Conservation (phyloP, 2,797 vertebrate species). For the Bovichtus variegatus region DNA sequence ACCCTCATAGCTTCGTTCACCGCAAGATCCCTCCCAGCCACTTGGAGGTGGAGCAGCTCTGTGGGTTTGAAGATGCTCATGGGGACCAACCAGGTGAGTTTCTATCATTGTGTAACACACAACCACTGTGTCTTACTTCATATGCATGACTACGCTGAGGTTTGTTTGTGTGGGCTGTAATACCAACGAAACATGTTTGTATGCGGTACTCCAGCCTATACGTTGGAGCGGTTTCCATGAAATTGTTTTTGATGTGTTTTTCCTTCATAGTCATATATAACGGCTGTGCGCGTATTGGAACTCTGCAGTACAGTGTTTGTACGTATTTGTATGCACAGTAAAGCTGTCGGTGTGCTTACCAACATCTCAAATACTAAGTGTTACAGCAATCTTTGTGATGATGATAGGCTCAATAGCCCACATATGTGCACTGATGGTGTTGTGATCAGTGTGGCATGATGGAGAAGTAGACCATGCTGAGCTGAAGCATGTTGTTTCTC, state of each 20-base stretch:
- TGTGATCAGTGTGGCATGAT: background rate
- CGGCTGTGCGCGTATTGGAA: background rate
- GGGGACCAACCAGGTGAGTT: constrained; percentile 64
- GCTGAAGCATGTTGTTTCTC: background rate
- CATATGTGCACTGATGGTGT: background rate
- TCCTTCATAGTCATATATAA: constrained; percentile 7
- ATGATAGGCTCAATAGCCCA: background rate
- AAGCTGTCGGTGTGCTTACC: background rate
- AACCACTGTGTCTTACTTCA: background rate
- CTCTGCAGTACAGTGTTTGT: background rate
- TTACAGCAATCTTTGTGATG: background rate
- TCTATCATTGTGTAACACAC: background rate
- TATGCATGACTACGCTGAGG: constrained; percentile 5
- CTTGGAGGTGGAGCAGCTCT: constrained; percentile 84
- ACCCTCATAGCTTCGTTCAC: constrained; percentile 90
- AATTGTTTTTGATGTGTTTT: background rate
- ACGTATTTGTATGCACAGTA: background rate
- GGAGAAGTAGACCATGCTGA: background rate
- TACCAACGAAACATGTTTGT: background rate
- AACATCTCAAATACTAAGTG: background rate
- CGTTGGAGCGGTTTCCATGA: background rate
- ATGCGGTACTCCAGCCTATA: background rate
- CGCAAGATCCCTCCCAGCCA: constrained; percentile 86
- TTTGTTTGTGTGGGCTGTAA: constrained; percentile 16
- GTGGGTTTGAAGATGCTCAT: constrained; percentile 77